A percentile compares a stretch with the other conserved stretches of the same genome.
These are phyloP conservation scores for Corythornis madagascariensis DNA, from an alignment of 2,113 vertebrate species.

Conservation along the genomic window DNA sequence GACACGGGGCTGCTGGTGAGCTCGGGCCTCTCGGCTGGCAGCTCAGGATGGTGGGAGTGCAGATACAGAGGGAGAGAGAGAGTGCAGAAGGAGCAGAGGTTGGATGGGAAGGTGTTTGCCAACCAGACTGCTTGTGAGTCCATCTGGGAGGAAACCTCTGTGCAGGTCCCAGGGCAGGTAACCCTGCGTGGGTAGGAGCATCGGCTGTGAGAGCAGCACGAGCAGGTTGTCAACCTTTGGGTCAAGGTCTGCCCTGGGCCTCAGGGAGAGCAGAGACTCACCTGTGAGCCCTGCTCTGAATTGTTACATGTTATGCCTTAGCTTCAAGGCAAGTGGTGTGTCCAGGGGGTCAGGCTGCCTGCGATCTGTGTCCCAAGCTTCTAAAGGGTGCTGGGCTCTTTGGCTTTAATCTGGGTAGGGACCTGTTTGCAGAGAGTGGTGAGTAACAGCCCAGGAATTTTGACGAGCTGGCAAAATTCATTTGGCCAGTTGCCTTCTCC, in stretches of 20 bases:
- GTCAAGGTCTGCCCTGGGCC: neutral
- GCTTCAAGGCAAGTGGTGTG: neutral
- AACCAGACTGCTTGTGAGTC: neutral
- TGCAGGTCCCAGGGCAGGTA: neutral
- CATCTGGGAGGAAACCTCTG: neutral
- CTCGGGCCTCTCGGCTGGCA: neutral
- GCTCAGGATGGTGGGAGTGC: neutral
- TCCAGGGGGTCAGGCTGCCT: neutral
- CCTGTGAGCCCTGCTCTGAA: rapidly evolving
- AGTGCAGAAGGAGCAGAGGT: neutral
- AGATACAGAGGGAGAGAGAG: neutral
- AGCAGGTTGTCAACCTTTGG: neutral
- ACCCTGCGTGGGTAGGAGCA: neutral
- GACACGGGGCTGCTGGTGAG: neutral
- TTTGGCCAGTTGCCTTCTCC: neutral
- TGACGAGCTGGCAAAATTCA: constrained; percentile 39
- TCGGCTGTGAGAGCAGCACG: rapidly evolving
- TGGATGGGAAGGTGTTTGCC: neutral
- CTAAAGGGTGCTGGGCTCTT: neutral
- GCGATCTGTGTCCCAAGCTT: rapidly evolving
- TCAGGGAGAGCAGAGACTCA: neutral
- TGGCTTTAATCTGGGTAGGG: neutral
- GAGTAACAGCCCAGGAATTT: constrained; percentile 55
- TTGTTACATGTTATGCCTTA: rapidly evolving
- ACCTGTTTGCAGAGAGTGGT: constrained; percentile 16